A percentile compares a stretch with the other conserved stretches of the same genome.
Conservation (phyloP, 2,888 invertebrate genomes). For the Boloria selene region DNA sequence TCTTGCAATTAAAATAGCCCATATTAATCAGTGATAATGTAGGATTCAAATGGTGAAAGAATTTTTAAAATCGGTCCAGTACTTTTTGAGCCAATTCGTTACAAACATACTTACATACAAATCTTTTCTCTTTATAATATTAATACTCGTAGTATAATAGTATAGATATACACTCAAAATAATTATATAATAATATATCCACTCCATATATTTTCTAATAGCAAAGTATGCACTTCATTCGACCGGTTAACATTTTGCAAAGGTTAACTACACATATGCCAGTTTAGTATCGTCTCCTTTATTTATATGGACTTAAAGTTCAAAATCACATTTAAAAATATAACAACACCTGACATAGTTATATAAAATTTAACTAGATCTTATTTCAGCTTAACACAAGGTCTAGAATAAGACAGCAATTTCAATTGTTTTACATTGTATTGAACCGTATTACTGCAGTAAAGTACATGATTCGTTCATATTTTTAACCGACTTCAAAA, state of each 20-base stretch:
- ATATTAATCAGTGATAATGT: too few relatives aligned
- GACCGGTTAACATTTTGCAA: constrained; percentile 67
- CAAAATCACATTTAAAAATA: constrained; percentile 15
- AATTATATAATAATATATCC: constrained; percentile 9
- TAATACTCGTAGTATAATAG: too few relatives aligned
- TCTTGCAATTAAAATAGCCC: too few relatives aligned
- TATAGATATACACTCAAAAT: neutral
- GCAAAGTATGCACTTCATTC: constrained; percentile 49
- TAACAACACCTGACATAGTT: neutral
- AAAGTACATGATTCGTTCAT: too few relatives aligned
- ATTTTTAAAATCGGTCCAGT: too few relatives aligned
- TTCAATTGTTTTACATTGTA: too few relatives aligned
- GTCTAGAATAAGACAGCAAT: neutral
- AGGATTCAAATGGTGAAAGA: too few relatives aligned
- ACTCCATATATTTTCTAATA: constrained; percentile 46
- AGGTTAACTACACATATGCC: constrained; percentile 58
- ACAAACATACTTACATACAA: too few relatives aligned
- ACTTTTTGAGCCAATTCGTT: too few relatives aligned
- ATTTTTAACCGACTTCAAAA: too few relatives aligned
- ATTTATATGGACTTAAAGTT: constrained; percentile 7
- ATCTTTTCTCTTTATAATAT: too few relatives aligned
- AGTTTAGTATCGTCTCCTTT: constrained; percentile 15
- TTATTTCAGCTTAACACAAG: neutral
- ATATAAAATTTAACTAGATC: neutral
- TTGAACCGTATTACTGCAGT: too few relatives aligned